Percentiles rank a stretch among this genome's conserved stretches.
Conservation (phyloP, 23 tunicate genomes). For the Trididemnum nubilum region DNA sequence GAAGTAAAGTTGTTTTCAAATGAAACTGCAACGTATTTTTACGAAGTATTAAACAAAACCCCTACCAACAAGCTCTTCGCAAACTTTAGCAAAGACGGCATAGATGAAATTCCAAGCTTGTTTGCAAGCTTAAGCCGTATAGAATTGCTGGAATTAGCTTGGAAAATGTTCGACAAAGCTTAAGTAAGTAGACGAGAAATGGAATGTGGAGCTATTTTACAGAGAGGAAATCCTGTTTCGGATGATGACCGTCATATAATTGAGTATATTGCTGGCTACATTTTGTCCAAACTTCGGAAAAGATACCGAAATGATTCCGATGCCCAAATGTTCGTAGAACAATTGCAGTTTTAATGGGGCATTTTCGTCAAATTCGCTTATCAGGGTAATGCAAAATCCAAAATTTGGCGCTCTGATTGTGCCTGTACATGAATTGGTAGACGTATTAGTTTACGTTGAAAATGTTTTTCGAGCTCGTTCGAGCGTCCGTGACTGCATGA, state of each 20-base stretch:
- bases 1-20: neutral
- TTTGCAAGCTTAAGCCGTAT: constrained; percentile 1
- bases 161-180: constrained; percentile 10
- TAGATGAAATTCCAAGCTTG: constrained; percentile 4
- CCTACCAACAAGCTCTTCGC: neutral
- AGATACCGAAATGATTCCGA: neutral
- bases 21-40: neutral
- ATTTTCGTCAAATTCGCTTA: neutral
- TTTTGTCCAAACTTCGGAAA: neutral
- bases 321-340: neutral
- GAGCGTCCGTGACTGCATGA: constrained; percentile 1
- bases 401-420: neutral
- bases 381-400: neutral
- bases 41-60: neutral
- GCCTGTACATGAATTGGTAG: neutral
- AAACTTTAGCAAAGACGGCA: neutral
- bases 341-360: neutral
- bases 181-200: neutral
- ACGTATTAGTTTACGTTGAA: neutral
- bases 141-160: neutral
- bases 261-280: constrained; percentile 6
- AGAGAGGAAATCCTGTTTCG: neutral
- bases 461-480: neutral
- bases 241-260: constrained; percentile 1
- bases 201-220: neutral